Evolutionary conservation across 1,140 invertebrate genomes (phyloP).

Genomic region (Drosophila ananassae): DNA sequence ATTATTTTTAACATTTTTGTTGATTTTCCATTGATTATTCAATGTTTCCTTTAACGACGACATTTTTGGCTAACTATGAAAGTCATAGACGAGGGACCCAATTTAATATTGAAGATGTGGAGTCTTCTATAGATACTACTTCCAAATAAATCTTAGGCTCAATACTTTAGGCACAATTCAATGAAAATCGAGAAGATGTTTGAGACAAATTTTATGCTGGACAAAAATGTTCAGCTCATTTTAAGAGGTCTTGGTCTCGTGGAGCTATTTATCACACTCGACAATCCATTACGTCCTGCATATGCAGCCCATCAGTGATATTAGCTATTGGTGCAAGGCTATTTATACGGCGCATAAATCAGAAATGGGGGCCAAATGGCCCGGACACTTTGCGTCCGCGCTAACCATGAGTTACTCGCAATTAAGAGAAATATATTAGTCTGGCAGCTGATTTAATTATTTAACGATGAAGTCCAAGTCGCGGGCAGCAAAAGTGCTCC

Average conservation of each 20-base stretch:
- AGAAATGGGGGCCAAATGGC: slow-evolving; percentile 56
- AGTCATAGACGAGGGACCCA: not conserved
- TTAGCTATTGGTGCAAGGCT: slow-evolving; percentile 38
- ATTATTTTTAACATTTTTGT: slow-evolving; percentile 76
- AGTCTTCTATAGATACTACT: not conserved
- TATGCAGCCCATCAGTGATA: slow-evolving; percentile 42
- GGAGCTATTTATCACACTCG: slow-evolving; percentile 13
- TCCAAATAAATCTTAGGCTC: not conserved
- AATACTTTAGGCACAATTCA: too few relatives aligned
- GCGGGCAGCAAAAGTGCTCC: slow-evolving; percentile 24
- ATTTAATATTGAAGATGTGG: not conserved
- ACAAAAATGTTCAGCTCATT: not conserved
- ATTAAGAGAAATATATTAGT: slow-evolving; percentile 84
- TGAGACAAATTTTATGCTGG: too few relatives aligned
- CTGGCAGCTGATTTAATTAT: slow-evolving; percentile 83
- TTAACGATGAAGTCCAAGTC: slow-evolving; percentile 79
- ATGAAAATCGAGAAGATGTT: too few relatives aligned
- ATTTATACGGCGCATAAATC: slow-evolving; percentile 58
- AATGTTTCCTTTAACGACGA: slow-evolving; percentile 9
- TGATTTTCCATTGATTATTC: slow-evolving; percentile 73
- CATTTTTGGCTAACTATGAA: slow-evolving; percentile 3
- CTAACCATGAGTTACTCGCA: slow-evolving; percentile 61
- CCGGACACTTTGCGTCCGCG: slow-evolving; percentile 53
- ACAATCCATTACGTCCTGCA: slow-evolving; percentile 34
- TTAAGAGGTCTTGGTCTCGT: not conserved